A percentile compares a stretch with the other conserved stretches of the same genome.
phyloP scores from a whole-genome alignment of 2,797 vertebrate genomes.

The Crax fasciolata region DNA sequence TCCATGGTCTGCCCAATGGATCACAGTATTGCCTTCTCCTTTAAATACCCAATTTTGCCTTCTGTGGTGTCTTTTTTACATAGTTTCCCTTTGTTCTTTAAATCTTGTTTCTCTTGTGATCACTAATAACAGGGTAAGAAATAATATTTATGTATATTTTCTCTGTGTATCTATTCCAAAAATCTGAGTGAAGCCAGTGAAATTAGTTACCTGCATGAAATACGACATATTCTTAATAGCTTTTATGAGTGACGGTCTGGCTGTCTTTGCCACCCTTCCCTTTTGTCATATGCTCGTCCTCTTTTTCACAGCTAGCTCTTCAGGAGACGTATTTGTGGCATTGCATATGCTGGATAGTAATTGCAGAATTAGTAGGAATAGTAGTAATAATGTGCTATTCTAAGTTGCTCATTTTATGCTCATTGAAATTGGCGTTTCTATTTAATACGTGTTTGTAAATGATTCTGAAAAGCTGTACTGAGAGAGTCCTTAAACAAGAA shows the following conservation, averaged over 20 bases:
- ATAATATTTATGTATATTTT: not conserved
- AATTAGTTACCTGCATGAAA: conserved; percentile 4
- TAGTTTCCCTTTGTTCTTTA: not conserved
- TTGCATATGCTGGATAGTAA: not conserved
- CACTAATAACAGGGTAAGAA: not conserved
- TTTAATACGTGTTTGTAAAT: conserved; percentile 13
- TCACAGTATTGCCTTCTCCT: not conserved
- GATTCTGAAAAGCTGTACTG: conserved; percentile 44
- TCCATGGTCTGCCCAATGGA: not conserved
- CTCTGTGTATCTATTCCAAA: not conserved
- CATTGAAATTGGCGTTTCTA: conserved; percentile 31
- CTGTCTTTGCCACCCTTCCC: not conserved
- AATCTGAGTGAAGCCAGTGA: not conserved
- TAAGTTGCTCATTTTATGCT: conserved; percentile 26
- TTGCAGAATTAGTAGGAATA: conserved; percentile 10
- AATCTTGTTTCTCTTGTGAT: not conserved
- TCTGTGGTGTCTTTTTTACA: not conserved
- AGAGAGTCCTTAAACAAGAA: conserved; percentile 66
- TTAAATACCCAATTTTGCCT: not conserved
- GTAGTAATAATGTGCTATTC: conserved; percentile 30
- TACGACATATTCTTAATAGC: not conserved
- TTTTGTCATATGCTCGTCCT: not conserved
- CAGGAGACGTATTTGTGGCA: not conserved
- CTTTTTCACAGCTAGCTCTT: not conserved
- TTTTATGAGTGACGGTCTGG: not conserved